Evolutionary conservation across 1,140 invertebrate species (phyloP).

Genomic region (Hypsibius dujardini): DNA sequence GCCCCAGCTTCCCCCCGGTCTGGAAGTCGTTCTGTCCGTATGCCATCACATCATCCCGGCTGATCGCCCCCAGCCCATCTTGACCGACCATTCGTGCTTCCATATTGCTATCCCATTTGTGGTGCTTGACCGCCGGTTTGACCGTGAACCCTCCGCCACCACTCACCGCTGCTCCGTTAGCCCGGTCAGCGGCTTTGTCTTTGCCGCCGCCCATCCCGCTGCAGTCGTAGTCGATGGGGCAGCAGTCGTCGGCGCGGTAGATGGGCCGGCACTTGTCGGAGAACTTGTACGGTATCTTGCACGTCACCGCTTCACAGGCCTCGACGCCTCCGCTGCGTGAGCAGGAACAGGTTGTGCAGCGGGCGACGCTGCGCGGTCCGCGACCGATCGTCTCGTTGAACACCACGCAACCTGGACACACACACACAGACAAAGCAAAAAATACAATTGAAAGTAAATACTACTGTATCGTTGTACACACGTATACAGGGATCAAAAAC

Average conservation of each 20-base stretch:
- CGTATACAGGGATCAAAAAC: too few species aligned
- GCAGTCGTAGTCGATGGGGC: slow-evolving; percentile 14
- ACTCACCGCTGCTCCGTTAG: too few species aligned
- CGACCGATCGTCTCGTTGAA: slow-evolving; percentile 6
- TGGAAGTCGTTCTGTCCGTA: slow-evolving; percentile 1
- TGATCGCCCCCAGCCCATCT: too few species aligned
- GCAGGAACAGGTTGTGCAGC: slow-evolving; percentile 10
- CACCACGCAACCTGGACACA: neutral
- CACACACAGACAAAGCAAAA: too few species aligned
- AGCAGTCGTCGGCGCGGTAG: slow-evolving; percentile 12
- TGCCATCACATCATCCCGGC: neutral
- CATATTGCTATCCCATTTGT: too few species aligned
- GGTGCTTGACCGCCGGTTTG: too few species aligned
- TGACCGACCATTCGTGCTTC: too few species aligned
- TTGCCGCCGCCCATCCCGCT: neutral
- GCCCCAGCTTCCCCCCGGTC: neutral
- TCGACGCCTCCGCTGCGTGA: neutral
- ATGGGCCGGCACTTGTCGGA: slow-evolving; percentile 13
- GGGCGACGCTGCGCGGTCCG: slow-evolving; percentile 7
- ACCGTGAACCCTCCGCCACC: too few species aligned
- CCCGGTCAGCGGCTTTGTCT: too few species aligned
- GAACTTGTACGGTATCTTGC: slow-evolving; percentile 12
- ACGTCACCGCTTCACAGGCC: neutral
- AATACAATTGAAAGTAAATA: too few species aligned
- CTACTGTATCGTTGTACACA: too few species aligned